A percentile compares a stretch with the other conserved stretches of the same genome.
These are phyloP conservation scores for Cephus nigrinus DNA, from an alignment of 2,888 invertebrate species.

Conservation along the genomic window DNA sequence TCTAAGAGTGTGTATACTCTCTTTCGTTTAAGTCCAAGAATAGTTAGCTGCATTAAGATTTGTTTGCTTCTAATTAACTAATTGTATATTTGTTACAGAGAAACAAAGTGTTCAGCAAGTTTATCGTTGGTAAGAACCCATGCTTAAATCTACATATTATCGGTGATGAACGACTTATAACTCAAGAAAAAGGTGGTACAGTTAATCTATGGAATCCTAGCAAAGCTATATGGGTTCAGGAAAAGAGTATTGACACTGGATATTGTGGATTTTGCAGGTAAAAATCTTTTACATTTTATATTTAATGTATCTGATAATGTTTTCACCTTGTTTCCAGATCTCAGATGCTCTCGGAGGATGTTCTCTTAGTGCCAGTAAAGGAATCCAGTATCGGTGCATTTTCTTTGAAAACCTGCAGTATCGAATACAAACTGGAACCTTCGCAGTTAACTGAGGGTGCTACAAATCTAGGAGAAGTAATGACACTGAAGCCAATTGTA, in stretches of 20 bases:
- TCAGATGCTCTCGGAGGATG: constrained; percentile 69
- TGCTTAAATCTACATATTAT: constrained; percentile 74
- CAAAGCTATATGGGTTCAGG: constrained; percentile 70
- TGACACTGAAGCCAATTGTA: constrained; percentile 72
- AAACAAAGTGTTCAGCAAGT: constrained; percentile 76
- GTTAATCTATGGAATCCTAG: constrained; percentile 75
- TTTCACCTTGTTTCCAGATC: constrained; percentile 39
- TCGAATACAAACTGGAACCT: constrained; percentile 49
- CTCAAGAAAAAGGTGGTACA: constrained; percentile 80
- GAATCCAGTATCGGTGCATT: constrained; percentile 70
- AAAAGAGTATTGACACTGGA: constrained; percentile 71
- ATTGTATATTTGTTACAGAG: constrained; percentile 69
- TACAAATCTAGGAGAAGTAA: constrained; percentile 71
- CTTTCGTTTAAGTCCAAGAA: background rate
- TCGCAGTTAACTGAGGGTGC: constrained; percentile 23
- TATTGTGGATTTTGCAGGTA: constrained; percentile 80
- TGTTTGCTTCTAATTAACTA: background rate
- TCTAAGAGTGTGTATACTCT: constrained; percentile 72
- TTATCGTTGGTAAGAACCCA: constrained; percentile 74
- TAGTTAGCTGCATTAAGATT: background rate
- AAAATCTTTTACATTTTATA: constrained; percentile 33
- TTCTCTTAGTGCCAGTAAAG: constrained; percentile 76
- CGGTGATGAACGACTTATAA: constrained; percentile 71
- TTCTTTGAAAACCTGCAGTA: constrained; percentile 65
- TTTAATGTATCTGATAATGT: constrained; percentile 14